phyloP scores from a whole-genome alignment of 2,888 invertebrate species.

The Tachina grossa region DNA sequence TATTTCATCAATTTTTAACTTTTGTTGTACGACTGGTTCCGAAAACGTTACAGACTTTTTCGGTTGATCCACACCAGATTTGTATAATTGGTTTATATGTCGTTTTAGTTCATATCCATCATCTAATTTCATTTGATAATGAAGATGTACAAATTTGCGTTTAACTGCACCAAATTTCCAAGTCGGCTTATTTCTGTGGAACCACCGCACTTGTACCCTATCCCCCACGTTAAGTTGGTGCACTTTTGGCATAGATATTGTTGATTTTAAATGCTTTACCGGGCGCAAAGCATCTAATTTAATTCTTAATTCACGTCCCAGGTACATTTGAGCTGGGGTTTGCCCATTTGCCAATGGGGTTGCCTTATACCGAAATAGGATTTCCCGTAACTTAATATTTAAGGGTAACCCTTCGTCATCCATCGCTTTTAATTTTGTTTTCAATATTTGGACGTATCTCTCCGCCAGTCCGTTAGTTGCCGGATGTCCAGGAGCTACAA shows the following conservation, averaged over 20 bases:
- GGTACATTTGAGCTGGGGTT: conserved; percentile 55
- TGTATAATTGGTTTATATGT: conserved; percentile 52
- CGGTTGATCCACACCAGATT: not conserved
- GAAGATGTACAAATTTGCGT: conserved; percentile 48
- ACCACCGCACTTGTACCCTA: no score
- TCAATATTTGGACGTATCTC: conserved; percentile 62
- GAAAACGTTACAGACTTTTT: no score
- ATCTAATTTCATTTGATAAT: conserved; percentile 59
- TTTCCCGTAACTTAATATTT: conserved; percentile 39
- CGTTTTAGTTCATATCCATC: conserved; percentile 60
- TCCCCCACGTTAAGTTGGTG: conserved; percentile 45
- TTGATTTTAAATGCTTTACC: conserved; percentile 10
- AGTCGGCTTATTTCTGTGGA: conserved; percentile 19
- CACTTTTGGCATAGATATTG: not conserved
- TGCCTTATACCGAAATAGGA: conserved; percentile 51
- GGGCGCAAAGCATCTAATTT: conserved; percentile 47
- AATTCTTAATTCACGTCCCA: conserved; percentile 39
- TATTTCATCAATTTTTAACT: no score
- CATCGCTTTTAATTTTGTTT: conserved; percentile 57
- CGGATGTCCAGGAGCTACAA: conserved; percentile 57
- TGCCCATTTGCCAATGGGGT: conserved; percentile 55
- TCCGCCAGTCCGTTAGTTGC: conserved; percentile 57
- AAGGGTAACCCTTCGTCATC: conserved; percentile 80
- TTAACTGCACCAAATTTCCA: conserved; percentile 63
- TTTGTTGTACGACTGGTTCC: no score